Base-by-base conservation (phyloP, 1,140 invertebrate species). In the Micrasema longulum region DNA sequence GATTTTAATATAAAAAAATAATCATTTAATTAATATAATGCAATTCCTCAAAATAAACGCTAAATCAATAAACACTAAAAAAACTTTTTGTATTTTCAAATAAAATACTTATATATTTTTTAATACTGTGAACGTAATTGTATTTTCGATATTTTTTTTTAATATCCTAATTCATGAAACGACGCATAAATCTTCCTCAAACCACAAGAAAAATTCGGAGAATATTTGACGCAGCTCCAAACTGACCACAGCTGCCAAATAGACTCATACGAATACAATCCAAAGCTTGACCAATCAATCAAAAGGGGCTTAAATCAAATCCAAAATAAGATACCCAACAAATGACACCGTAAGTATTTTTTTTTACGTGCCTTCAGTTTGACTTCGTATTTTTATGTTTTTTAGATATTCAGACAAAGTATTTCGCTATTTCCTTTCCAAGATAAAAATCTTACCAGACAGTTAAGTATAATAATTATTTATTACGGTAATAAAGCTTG, bases 141-240 rank as follows among this genome's bases (percentile, higher is more conserved):
- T n/a, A n/a, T n/a, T n/a, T n/a, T n/a, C n/a, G n/a, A n/a, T n/a
- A n/a, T n/a, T n/a, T n/a, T n/a, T n/a, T n/a, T n/a, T n/a, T n/a
- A n/a, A n/a, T n/a, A n/a, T n/a, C n/a, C n/a, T n/a, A n/a, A n/a
- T n/a, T n/a, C n/a, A n/a, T 6, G 2, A n/a, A 1, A 45, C 43
- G 16, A 26, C 52, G 5, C 14, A 16, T 36, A 55, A 55, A 36
- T 36, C 26, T 31, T 14, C 22, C 10, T n/a, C 23, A 26, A 35
- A 55, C 52, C 52, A n/a, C 52, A 55, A 55, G 16, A 36, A 55
- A n/a, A 35, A 31, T 53, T 53, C 50, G 23, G n/a, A 53, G 50
- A 53, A 53, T 53, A 23, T 26, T 11, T 14, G 14, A 22, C 26
- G 23, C 52, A 12, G 35, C 22, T 26, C 35, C 52, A 4, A 1